Evolutionary conservation across 1,140 invertebrate species (phyloP).

Genomic region (Megalopta genalis): DNA sequence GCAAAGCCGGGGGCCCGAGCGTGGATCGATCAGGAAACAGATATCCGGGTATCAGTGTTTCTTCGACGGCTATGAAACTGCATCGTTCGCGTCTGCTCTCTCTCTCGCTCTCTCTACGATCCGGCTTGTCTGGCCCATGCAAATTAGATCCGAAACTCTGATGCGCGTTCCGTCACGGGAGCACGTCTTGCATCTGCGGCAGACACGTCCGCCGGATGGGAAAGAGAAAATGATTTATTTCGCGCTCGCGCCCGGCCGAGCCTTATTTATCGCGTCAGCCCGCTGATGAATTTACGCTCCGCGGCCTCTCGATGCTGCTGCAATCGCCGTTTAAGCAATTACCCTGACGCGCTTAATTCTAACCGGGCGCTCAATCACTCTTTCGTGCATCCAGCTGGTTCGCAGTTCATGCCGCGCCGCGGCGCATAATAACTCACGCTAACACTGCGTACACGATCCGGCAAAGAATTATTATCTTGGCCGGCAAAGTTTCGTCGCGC

Average conservation of each 20-base stretch:
- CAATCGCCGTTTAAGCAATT: slow-evolving; percentile 4
- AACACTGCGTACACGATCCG: background rate
- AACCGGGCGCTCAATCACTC: background rate
- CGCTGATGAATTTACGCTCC: slow-evolving; percentile 24
- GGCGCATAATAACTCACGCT: slow-evolving; percentile 4
- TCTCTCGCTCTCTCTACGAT: background rate
- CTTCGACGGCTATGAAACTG: background rate
- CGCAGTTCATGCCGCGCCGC: background rate
- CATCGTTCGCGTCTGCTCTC: background rate
- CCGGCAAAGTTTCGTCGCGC: background rate
- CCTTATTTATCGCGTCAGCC: slow-evolving; percentile 24
- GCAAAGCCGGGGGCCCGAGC: no score
- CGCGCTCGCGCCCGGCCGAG: background rate
- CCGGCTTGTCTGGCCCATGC: slow-evolving; percentile 20
- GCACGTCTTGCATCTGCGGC: slow-evolving; percentile 8
- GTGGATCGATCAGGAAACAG: background rate
- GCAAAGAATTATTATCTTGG: background rate
- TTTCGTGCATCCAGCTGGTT: background rate
- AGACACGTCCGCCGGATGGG: slow-evolving; percentile 6
- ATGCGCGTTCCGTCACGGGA: slow-evolving; percentile 1
- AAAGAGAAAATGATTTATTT: slow-evolving; percentile 38
- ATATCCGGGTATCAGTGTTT: background rate
- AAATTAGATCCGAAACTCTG: slow-evolving; percentile 44
- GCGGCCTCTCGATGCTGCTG: slow-evolving; percentile 3
- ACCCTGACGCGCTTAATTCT: background rate